Percentiles rank a stretch among this genome's conserved stretches.
phyloP scores from a whole-genome alignment of 1,140 invertebrate genomes.

The Panagrolaimus sp. region DNA sequence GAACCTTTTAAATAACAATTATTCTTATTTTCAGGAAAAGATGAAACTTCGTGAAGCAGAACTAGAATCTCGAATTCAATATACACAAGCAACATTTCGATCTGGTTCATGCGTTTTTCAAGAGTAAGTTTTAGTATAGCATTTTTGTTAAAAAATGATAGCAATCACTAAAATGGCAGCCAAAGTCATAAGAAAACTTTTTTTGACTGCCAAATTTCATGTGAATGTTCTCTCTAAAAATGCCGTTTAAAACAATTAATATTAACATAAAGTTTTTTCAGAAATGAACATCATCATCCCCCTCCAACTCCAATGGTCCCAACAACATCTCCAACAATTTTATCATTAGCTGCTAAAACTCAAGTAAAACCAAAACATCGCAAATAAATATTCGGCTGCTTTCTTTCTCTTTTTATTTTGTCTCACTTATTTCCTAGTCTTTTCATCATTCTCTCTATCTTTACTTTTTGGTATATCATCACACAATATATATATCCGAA shows the following conservation, averaged over 20 bases:
- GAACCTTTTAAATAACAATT: no score
- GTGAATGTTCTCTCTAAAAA: no score
- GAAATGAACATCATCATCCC: background rate
- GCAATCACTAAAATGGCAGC: no score
- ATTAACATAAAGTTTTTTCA: no score
- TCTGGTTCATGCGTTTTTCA: background rate
- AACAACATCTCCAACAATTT: no score
- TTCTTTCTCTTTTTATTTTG: background rate
- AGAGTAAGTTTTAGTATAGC: background rate
- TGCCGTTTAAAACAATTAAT: no score
- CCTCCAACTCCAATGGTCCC: background rate
- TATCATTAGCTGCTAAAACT: background rate
- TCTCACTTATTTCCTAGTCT: no score
- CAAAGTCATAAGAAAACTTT: no score
- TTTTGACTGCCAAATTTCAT: no score
- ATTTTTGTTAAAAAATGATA: no score
- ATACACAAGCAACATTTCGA: background rate
- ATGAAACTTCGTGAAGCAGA: constrained; percentile 5
- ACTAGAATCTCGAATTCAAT: background rate
- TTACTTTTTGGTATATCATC: background rate
- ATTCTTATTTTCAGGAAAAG: background rate
- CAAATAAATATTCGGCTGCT: background rate
- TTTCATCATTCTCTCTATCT: background rate
- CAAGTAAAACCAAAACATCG: background rate
- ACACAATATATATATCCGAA: background rate